A percentile compares a stretch with the other conserved stretches of the same genome.
Evolutionary conservation across 2,797 vertebrate genomes (phyloP).

Genomic region (Passerculus sandwichensis): DNA sequence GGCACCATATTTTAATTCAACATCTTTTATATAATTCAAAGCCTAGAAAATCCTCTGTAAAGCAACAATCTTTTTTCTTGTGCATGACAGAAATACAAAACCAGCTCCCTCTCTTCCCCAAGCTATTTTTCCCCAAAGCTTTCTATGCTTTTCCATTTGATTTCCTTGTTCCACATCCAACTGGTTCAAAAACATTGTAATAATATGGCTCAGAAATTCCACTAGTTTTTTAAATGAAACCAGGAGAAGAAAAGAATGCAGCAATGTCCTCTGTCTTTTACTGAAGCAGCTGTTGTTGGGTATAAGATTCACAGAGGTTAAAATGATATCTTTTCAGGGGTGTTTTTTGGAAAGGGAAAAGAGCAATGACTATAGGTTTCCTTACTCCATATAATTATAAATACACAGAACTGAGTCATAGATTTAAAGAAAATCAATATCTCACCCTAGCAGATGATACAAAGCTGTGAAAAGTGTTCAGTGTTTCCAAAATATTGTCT

Average conservation of each 20-base stretch:
- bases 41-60: background rate
- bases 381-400: background rate
- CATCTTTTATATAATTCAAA: background rate
- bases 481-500: background rate
- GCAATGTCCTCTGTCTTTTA: background rate
- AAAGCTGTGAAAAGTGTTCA: background rate
- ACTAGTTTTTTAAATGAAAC: background rate
- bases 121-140: background rate
- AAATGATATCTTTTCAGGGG: background rate
- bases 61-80: background rate
- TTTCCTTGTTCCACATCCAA: slow-evolving; percentile 7
- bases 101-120: background rate
- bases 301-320: background rate
- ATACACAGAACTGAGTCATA: background rate
- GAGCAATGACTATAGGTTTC: background rate
- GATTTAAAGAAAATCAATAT: background rate
- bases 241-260: background rate
- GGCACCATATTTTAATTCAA: background rate
- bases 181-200: background rate
- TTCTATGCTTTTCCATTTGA: background rate
- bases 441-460: background rate
- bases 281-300: background rate
- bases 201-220: background rate
- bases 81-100: background rate
- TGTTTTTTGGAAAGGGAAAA: background rate